Evolutionary conservation across 2,797 vertebrate species (phyloP).

Genomic region (Squalus acanthias): DNA sequence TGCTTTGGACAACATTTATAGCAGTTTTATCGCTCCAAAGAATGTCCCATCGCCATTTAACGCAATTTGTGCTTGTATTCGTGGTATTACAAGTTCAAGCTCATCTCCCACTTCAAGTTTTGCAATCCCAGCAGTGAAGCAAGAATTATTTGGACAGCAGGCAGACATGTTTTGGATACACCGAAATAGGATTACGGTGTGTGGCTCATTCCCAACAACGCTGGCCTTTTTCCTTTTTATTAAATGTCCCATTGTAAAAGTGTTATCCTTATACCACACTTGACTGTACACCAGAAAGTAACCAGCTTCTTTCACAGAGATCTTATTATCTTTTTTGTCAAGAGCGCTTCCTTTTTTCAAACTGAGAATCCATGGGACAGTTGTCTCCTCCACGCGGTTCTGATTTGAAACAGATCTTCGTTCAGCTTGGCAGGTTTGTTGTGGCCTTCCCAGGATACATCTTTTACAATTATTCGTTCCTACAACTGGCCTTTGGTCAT

Average conservation of each 20-base stretch:
- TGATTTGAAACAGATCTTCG: not conserved
- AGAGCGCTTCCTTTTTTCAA: slow-evolving; percentile 79
- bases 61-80: slow-evolving; percentile 72
- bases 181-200: slow-evolving; percentile 77
- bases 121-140: slow-evolving; percentile 75
- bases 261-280: slow-evolving; percentile 81
- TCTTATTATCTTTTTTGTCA: slow-evolving; percentile 70
- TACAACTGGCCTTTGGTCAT: slow-evolving; percentile 62
- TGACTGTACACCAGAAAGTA: slow-evolving; percentile 93
- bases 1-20: slow-evolving; percentile 54
- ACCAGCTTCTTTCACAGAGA: slow-evolving; percentile 79
- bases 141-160: slow-evolving; percentile 50
- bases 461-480: slow-evolving; percentile 49
- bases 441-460: not conserved
- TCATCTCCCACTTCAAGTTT: slow-evolving; percentile 84
- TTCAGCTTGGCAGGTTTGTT: not conserved
- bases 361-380: slow-evolving; percentile 83
- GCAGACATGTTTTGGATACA: slow-evolving; percentile 89
- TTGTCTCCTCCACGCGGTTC: slow-evolving; percentile 56
- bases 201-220: slow-evolving; percentile 80
- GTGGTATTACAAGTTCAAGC: slow-evolving; percentile 83
- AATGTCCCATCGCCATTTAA: slow-evolving; percentile 84
- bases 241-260: slow-evolving; percentile 86
- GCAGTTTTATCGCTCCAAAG: slow-evolving; percentile 82
- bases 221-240: slow-evolving; percentile 83